Percentiles rank a stretch among this genome's conserved stretches.
Conservation (phyloP, 2,888 invertebrate genomes). For the Laspeyria flexula region DNA sequence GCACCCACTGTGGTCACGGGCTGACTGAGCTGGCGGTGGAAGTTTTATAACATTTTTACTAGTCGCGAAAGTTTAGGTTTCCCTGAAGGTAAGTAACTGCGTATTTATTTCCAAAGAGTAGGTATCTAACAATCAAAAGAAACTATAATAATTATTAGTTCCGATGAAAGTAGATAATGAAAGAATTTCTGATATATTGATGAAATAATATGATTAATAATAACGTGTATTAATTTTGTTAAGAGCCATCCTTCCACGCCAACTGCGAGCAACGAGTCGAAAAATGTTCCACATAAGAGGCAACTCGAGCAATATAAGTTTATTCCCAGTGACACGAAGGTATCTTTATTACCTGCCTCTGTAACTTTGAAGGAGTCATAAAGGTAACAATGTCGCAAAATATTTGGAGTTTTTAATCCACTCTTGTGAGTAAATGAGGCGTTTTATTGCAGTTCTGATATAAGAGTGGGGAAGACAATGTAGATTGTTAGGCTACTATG, state of each 20-base stretch:
- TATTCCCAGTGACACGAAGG: constrained; percentile 34
- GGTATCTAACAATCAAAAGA: background rate
- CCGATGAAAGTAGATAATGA: too few species aligned
- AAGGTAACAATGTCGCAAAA: constrained; percentile 34
- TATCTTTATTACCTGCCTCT: constrained; percentile 35
- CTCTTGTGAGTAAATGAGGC: constrained; percentile 12
- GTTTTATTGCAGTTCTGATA: constrained; percentile 6
- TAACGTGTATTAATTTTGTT: constrained; percentile 18
- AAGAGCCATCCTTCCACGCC: constrained; percentile 17
- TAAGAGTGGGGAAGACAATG: background rate
- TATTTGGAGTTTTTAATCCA: constrained; percentile 39
- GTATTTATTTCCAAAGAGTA: too few species aligned
- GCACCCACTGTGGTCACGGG: too few species aligned
- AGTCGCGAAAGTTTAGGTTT: too few species aligned
- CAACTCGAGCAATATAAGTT: constrained; percentile 38
- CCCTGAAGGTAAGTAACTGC: too few species aligned
- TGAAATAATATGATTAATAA: background rate
- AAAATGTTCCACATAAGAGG: constrained; percentile 31
- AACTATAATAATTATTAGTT: too few species aligned
- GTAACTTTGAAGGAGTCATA: constrained; percentile 34
- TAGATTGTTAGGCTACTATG: background rate
- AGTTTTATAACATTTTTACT: too few species aligned
- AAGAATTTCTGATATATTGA: background rate
- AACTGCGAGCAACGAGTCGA: constrained; percentile 15
- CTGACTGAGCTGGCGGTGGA: too few species aligned